These are phyloP conservation scores for Ailuropoda melanoleuca DNA, from an alignment of 2,113 vertebrate genomes.

Conservation along the genomic window DNA sequence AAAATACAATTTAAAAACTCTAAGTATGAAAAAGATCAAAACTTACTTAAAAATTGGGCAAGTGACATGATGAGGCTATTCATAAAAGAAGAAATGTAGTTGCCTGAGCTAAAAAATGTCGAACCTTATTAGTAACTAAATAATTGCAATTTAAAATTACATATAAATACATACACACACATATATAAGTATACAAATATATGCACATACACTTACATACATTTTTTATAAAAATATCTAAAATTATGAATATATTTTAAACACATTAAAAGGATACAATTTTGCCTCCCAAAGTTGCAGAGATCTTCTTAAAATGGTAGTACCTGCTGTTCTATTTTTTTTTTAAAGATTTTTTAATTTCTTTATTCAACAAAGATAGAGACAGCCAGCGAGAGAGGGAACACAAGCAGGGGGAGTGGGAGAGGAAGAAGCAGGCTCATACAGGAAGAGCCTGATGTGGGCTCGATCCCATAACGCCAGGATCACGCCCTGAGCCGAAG, in stretches of 20 bases:
- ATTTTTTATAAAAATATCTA: neutral
- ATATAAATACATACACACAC: neutral
- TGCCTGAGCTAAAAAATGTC: slow-evolving; percentile 9
- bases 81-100: neutral
- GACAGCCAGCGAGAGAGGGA: no score
- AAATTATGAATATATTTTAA: neutral
- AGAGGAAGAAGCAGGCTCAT: no score
- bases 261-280: neutral
- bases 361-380: no score
- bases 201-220: neutral
- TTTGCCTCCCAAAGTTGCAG: slow-evolving; percentile 37
- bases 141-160: neutral
- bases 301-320: slow-evolving; percentile 4
- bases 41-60: slow-evolving; percentile 27
- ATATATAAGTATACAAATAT: neutral
- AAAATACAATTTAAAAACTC: neutral
- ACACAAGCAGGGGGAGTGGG: no score
- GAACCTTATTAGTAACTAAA: slow-evolving; percentile 29
- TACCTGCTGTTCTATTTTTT: neutral
- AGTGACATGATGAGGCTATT: neutral
- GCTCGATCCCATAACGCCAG: no score
- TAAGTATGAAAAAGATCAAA: slow-evolving; percentile 2
- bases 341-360: no score
- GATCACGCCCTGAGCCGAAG: no score
- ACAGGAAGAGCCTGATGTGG: no score